Base-by-base conservation (phyloP, 1,140 invertebrate species). In the Scaptomyza pallida region DNA sequence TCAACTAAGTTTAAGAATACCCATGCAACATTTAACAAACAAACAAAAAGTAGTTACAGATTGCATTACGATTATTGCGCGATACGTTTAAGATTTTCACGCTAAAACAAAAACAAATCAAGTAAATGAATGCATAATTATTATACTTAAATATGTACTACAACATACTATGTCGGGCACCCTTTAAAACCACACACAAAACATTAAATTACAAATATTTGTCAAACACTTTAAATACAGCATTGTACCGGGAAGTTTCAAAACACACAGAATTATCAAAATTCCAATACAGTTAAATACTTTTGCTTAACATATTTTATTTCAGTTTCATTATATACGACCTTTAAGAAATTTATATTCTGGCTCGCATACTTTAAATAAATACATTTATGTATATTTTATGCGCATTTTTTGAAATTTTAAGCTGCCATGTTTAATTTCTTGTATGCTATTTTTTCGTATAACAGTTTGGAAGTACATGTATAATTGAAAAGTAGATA, bases 21-120 rank as follows among this genome's bases (percentile, higher is more conserved):
- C 47, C 47, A 68, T 45, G 15, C 17, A 57, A 64, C 21, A 37
- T 5, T 33, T 35, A 17, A 56, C 23, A 41, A 33, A 51, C 4
- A 21, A 2, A 6, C 5, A 47, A 50, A 26, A 26, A 16, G 45
- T 26, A 60, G 48, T 54, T 62, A 37, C 67, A 56, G 44, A 41
- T 40, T 63, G 62, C 37, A 54, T 69, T 63, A 40, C 13, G 23
- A 63, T 71, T 56, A 70, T 64, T 72, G 47, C 52, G 50, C 52
- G 50, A 64, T 57, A 71, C 56, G 43, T 56, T 64, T 64, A 56
- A 55, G 51, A 40, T 40, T 61, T 65, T 41, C 52, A 59, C 12
- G n/a, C 1, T 17, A 9, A 40, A 40, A 12, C 4, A 19, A 15
- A 23, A 12, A 45, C 40, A 17, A 9, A 5, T 10, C 2, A 44